Evolutionary conservation across 2,888 invertebrate genomes (phyloP), one percentile per base, ranked within the genome.

Genomic region (Furcula furcula): DNA sequence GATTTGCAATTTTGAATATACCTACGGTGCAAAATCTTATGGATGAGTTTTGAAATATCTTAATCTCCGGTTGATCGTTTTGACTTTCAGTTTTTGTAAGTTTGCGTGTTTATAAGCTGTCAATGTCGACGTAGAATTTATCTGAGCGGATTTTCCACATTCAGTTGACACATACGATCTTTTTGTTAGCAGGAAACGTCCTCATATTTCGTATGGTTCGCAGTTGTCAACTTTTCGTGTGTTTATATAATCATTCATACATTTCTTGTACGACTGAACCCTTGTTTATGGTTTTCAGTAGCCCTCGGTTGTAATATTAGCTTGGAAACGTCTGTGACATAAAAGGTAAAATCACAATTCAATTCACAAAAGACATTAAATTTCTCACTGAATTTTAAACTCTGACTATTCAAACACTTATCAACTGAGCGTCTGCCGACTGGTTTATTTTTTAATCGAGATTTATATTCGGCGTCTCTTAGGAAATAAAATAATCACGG

Each of bases 401-500:
- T 57, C 41, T 52, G 41, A 55, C 54, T 54, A 61, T 56, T 61
- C 68, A 73, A 74, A 77, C 73, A 76, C 71, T 73, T 74, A 82
- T 80, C 75, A 75, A 75, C 72, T 64, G 64, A 69, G 63, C 75
- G 72, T 67, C 73, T 22, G 61, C 58, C 63, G 73, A 70, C 71
- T 64, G 61, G 65, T 72, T 79, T 79, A 68, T 74, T 84, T 82
- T 84, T 83, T 74, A 74, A 77, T 67, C 76, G 73, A 75, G 82
- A 87, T 87, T 87, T 87, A 88, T 87, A 83, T 76, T 77, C 78
- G 67, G 71, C 67, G 70, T 66, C 74, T 86, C 83, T 83, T 86
- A 87, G 85, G 83, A 87, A 88, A 88, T 88, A 88, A 88, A 88
- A 88, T 88, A 87, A 88, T 88, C 87, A 88, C 86, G 66, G 76